Evolutionary conservation across 2,113 vertebrate species (phyloP), one percentile per base, ranked within the genome.

Genomic region (Corydoras sp.): DNA sequence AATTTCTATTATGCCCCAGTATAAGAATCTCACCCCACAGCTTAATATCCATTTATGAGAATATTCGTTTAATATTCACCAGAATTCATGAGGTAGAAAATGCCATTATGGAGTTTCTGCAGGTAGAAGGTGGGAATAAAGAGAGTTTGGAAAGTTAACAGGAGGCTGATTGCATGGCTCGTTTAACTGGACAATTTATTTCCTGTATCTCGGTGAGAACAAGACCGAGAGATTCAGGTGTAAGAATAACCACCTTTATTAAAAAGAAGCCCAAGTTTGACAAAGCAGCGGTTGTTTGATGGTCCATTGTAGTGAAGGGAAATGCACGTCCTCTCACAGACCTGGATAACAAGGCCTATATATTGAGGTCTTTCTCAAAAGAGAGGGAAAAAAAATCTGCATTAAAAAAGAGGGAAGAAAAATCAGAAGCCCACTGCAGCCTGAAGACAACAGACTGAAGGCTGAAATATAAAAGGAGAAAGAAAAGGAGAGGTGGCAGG

Each of bases 21-120:
- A 62, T 58, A 59, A 15, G 55, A 66, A 58, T 72, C 71, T 65
- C 62, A 75, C 30, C 73, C 70, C 55, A 68, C 66, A 68, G 68
- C 62, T 75, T 79, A 79, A 79, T 79, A 79, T 79, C 73, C 77
- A 79, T 75, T 79, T 72, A 79, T 75, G 77, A 79, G 67, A 75
- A 79, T 79, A 79, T 79, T 79, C 77, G 72, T 79, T 79, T 79
- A 61, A 60, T 69, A 75, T 79, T 79, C 77, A 79, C 60, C 55
- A 68, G 72, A 75, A 79, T 79, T 79, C 77, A 79, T 79, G 69
- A 79, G 73, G 69, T 75, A 75, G 77, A 79, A 79, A 79, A 72
- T 75, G 65, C 75, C 74, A 79, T 79, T 79, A 72, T 5, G 6
- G 73, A 72, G 48, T 71, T 68, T 71, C 69, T 68, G 68, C 74